Percentiles rank a stretch among this genome's conserved stretches.
phyloP scores from a whole-genome alignment of 2,888 invertebrate species.

The Drosophila formosana region DNA sequence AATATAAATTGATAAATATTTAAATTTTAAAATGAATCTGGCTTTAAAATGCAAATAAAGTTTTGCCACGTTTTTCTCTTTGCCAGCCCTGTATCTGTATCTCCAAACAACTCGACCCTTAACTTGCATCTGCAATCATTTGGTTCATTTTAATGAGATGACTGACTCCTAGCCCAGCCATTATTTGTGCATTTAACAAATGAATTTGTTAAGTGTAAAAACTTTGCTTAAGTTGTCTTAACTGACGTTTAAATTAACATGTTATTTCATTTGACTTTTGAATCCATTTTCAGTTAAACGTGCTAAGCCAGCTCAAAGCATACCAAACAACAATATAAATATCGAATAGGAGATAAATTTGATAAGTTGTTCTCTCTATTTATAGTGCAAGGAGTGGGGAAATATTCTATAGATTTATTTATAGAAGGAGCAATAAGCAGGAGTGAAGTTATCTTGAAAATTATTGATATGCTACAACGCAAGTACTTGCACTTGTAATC shows the following conservation, averaged over 20 bases:
- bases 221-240: conserved; percentile 7
- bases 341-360: neutral
- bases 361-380: conserved; percentile 28
- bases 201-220: conserved; percentile 67
- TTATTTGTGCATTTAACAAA: conserved; percentile 62
- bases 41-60: too few species aligned
- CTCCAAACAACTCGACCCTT: conserved; percentile 6
- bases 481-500: neutral
- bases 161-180: conserved; percentile 39
- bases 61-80: neutral
- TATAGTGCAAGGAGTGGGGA: too few species aligned
- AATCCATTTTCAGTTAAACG: conserved; percentile 70
- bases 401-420: neutral
- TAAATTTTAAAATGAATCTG: too few species aligned
- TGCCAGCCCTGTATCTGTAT: conserved; percentile 21
- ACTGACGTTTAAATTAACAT: conserved; percentile 66
- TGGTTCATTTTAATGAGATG: conserved; percentile 3
- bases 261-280: conserved; percentile 60
- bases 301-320: neutral
- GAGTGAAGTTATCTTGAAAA: conserved; percentile 1
- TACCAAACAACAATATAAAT: conserved; percentile 14
- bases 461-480: neutral
- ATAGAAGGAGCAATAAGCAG: neutral
- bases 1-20: too few species aligned
- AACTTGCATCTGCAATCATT: conserved; percentile 1